Percentiles rank a stretch among this genome's conserved stretches.
Evolutionary conservation across 2,888 invertebrate species (phyloP).

Genomic region (Ectemnius lituratus): DNA sequence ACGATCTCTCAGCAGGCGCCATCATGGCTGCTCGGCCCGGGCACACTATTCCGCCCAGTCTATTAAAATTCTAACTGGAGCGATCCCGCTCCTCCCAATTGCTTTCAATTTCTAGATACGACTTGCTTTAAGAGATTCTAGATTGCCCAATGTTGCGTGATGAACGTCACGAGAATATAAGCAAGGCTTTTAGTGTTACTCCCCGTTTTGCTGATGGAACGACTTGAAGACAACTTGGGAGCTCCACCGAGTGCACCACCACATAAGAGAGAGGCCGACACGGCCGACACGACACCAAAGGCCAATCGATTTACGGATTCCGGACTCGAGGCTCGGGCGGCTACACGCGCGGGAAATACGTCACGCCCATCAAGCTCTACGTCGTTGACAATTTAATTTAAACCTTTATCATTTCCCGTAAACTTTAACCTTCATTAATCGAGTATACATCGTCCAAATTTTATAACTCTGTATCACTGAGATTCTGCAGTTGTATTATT

Average conservation of each 20-base stretch:
- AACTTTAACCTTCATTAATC: no score
- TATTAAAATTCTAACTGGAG: not conserved
- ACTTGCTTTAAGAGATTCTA: no score
- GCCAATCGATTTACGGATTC: slow-evolving; percentile 55
- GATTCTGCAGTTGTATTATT: no score
- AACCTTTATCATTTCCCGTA: no score
- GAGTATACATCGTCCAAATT: no score
- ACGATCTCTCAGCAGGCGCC: slow-evolving; percentile 55
- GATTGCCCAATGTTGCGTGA: no score
- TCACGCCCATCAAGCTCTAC: slow-evolving; percentile 2
- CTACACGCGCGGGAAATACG: slow-evolving; percentile 52
- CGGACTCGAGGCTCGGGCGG: slow-evolving; percentile 37
- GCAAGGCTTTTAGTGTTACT: not conserved
- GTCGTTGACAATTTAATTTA: no score
- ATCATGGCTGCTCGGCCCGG: slow-evolving; percentile 44
- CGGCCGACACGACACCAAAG: slow-evolving; percentile 18
- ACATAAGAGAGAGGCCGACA: slow-evolving; percentile 29
- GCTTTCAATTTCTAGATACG: no score
- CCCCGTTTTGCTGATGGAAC: slow-evolving; percentile 15
- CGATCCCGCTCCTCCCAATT: no score
- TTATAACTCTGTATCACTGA: no score
- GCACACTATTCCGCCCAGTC: slow-evolving; percentile 5
- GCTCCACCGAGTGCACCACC: slow-evolving; percentile 11
- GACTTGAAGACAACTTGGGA: slow-evolving; percentile 24
- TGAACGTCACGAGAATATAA: not conserved